Evolutionary conservation across 2,888 invertebrate species (phyloP).

Genomic region (Hyppa rectilinea): DNA sequence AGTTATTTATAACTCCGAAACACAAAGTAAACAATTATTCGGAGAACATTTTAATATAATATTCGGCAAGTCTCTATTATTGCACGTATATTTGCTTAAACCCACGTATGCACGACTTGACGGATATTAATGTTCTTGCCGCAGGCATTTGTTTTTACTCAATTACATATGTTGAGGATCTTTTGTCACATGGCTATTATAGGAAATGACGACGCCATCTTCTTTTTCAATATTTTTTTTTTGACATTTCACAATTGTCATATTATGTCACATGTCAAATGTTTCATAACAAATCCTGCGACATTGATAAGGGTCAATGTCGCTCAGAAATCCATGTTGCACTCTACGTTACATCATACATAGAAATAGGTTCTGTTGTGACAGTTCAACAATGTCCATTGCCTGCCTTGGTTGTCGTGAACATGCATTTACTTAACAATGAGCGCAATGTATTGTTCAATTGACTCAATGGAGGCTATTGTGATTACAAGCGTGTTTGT

Average conservation of each 20-base stretch:
- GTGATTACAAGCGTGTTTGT: background rate
- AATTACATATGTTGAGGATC: no score
- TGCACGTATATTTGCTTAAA: background rate
- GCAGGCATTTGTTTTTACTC: background rate
- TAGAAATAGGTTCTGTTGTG: background rate
- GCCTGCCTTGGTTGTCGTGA: conserved; percentile 8
- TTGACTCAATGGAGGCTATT: conserved; percentile 2
- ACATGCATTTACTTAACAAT: conserved; percentile 17
- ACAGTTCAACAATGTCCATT: conserved; percentile 7
- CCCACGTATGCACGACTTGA: background rate
- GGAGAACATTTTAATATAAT: conserved; percentile 5
- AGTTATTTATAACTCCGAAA: background rate
- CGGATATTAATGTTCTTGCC: conserved; percentile 10
- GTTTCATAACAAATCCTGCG: no score
- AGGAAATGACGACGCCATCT: background rate
- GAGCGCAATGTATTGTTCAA: background rate
- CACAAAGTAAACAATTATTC: background rate
- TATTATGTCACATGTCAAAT: no score
- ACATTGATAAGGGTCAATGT: no score
- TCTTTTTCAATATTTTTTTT: background rate
- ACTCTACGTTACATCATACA: no score
- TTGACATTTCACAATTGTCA: background rate
- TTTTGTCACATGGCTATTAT: background rate
- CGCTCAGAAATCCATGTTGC: background rate
- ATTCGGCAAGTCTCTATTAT: background rate